Conservation (phyloP, 2,113 vertebrate species). For the Syrrhaptes paradoxus region DNA sequence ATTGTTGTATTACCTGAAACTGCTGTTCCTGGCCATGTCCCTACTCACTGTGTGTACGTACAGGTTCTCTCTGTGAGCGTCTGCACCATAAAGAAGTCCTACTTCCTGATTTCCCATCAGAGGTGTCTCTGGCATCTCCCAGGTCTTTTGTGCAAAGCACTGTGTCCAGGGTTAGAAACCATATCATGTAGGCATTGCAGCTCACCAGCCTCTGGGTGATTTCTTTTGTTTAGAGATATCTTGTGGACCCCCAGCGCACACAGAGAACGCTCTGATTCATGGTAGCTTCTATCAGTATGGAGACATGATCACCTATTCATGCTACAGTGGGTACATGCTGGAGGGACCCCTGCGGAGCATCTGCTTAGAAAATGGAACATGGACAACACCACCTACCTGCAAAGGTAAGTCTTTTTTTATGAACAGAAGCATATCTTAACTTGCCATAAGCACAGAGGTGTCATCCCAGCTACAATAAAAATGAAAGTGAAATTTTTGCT, state of each 20-base stretch:
- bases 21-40: neutral
- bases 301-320: conserved; percentile 91
- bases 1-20: neutral
- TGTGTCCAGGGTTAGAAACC: neutral
- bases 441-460: neutral
- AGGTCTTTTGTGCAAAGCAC: neutral
- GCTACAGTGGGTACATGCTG: conserved; percentile 92
- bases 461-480: neutral
- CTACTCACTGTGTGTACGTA: neutral
- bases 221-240: conserved; percentile 86
- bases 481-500: neutral
- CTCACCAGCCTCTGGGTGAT: neutral
- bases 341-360: conserved; percentile 88
- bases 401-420: conserved; percentile 81
- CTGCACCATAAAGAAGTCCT: neutral
- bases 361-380: conserved; percentile 93
- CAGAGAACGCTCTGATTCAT: conserved; percentile 88
- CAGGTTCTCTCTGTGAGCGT: neutral
- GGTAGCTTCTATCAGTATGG: conserved; percentile 91
- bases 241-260: conserved; percentile 86
- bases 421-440: neutral
- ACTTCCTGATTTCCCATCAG: neutral
- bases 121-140: neutral
- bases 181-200: neutral
- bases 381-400: conserved; percentile 90